A percentile compares a stretch with the other conserved stretches of the same genome.
Conservation (phyloP, 2,113 vertebrate species). For the Chlamydotis undulata region DNA sequence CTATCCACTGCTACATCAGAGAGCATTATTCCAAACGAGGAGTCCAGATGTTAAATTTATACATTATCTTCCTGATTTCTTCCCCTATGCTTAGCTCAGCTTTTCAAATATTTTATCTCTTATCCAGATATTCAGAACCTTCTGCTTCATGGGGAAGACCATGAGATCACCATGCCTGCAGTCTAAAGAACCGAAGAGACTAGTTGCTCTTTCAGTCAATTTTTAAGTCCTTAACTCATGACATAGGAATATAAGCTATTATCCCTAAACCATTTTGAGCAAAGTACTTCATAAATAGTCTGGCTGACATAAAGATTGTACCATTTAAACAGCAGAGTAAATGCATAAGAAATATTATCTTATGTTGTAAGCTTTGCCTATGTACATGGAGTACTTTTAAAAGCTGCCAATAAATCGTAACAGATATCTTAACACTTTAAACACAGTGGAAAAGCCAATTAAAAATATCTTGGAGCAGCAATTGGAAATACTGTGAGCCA, state of each 20-base stretch:
- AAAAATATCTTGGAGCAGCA: slow-evolving; percentile 22
- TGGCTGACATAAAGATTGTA: slow-evolving; percentile 12
- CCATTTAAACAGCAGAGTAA: neutral
- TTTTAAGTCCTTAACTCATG: slow-evolving; percentile 2
- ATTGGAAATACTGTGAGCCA: slow-evolving; percentile 8
- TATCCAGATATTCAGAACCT: slow-evolving; percentile 9
- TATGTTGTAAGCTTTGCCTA: neutral
- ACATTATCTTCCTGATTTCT: slow-evolving; percentile 51
- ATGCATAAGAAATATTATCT: neutral
- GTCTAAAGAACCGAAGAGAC: neutral
- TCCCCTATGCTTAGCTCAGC: neutral
- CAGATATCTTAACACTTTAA: slow-evolving; percentile 27
- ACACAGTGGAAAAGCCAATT: slow-evolving; percentile 38
- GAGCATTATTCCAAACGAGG: slow-evolving; percentile 38
- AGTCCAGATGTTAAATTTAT: slow-evolving; percentile 73
- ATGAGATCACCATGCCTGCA: slow-evolving; percentile 4
- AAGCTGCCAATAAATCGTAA: slow-evolving; percentile 6
- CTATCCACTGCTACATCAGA: slow-evolving; percentile 33
- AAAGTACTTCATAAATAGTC: slow-evolving; percentile 32
- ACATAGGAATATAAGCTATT: neutral
- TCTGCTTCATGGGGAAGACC: neutral
- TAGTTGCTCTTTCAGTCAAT: neutral
- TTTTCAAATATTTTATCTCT: slow-evolving; percentile 38
- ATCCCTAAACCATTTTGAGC: neutral
- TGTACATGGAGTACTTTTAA: neutral